Base-by-base conservation (phyloP, 2,113 vertebrate genomes). In the Dendrocopos noguchii region DNA sequence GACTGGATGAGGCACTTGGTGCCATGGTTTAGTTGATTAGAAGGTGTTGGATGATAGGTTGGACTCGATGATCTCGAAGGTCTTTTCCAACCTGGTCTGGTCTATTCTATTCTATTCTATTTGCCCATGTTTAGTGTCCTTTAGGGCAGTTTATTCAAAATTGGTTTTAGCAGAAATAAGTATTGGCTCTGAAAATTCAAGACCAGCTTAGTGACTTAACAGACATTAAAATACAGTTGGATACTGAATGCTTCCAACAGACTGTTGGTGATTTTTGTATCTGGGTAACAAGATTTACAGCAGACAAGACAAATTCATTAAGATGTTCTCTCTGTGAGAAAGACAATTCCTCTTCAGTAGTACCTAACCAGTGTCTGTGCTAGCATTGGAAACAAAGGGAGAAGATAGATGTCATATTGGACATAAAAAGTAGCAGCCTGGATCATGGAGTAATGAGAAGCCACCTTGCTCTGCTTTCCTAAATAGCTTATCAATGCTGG, bases 371-470 rank as follows among this genome's bases (percentile, higher is more conserved):
- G 50, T 16, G 16, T 6, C 20, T 1, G 2, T n/a, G 33, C 33
- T 64, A n/a, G 10, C 10, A 10, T 2, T 3, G 0, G 65, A 60
- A 81, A 8, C 29, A 21, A 24, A 20, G 25, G 57, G 15, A 44
- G n/a, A 42, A 3, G 33, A 6, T 6, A 1, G 5, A 3, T 2
- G 25, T 9, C 15, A 5, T 15, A 34, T 16, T 29, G 46, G 57
- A 27, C 10, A 12, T 1, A 3, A 2, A 16, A 15, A 22, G 63
- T 9, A 50, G 17, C 57, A 73, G 34, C 1, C 0, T 15, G 67
- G 70, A 10, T 11, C 7, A 0, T 7, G 17, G 19, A 27, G 25
- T 4, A 44, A 6, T 14, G 31, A 22, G 68, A 50, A 22, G 53
- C 5, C 11, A 8, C 16, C 4, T 2, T 52, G 28, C 50, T 10